Evolutionary conservation across 2,888 invertebrate species (phyloP), one percentile per base, ranked within the genome.

Genomic region (Drosophila longiperda): DNA sequence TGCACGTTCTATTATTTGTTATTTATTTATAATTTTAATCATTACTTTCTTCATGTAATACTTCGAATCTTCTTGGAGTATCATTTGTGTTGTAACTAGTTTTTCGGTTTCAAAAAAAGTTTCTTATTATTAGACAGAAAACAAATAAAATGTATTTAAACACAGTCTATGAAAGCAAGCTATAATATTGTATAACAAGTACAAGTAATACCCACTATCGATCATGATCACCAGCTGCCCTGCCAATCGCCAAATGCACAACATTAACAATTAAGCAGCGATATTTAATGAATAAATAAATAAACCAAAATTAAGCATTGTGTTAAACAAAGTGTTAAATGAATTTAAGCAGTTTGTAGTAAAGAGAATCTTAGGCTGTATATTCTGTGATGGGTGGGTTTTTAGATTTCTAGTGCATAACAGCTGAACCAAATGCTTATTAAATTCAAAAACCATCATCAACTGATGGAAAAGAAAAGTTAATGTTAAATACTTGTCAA

Each of bases 1-100:
- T 83, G 83, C 89, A 84, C 89, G 83, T 71, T 69, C 29, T 59
- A 65, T 66, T 59, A 3, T 55, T 26, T 48, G 20, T 57, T 26
- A 36, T 57, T 29, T 60, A 36, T 50, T 52, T 52, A 2, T 20
- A 12, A 4, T 55, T 52, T 75, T 11, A 11, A 40, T 67, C 36
- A 58, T 33, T 61, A 49, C 48, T 29, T 63, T 62, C 34, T 29
- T 62, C 38, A 23, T 17, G 23, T 50, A 45, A 36, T 55, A 65
- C 40, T 59, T 73, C 34, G 36, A 71, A 57, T 29, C 29, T 55
- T 66, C 34, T 61, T 61, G 52, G 52, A 57, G 45, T 75, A 59
- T 57, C 20, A 33, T 65, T 73, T 73, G 76, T 69, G 73, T 75
- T 74, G 61, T 66, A 61, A 64, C 45, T 73, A 60, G 75, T 45